A percentile compares a stretch with the other conserved stretches of the same genome.
Evolutionary conservation across 2,113 vertebrate species (phyloP).

Genomic region (Synchiropus splendidus): DNA sequence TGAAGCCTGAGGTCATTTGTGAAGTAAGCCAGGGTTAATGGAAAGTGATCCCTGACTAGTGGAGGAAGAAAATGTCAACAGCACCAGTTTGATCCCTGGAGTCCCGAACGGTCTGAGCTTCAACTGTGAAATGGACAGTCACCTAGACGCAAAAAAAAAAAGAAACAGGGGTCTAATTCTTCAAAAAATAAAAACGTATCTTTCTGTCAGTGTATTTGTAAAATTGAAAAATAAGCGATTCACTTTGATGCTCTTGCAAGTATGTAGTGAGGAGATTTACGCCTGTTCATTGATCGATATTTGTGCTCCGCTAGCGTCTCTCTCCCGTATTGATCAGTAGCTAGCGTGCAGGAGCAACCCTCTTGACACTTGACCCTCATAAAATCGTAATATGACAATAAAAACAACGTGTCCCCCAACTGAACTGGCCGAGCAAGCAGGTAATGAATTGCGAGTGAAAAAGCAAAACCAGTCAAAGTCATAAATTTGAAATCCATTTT

Average conservation of each 20-base stretch:
- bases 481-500: neutral
- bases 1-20: neutral
- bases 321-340: conserved; percentile 50
- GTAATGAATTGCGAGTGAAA: conserved; percentile 15
- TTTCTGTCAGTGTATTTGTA: no score
- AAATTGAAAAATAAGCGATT: no score
- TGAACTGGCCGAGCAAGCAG: conserved; percentile 17
- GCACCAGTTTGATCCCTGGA: conserved; percentile 16
- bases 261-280: conserved; percentile 40
- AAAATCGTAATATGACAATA: conserved; percentile 42
- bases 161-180: conserved; percentile 9
- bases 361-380: conserved; percentile 49
- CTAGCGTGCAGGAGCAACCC: conserved; percentile 22
- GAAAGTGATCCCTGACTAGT: conserved; percentile 9
- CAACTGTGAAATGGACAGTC: conserved; percentile 27
- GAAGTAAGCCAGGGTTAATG: conserved; percentile 2
- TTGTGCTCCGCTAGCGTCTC: conserved; percentile 27
- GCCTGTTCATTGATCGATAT: conserved; percentile 53
- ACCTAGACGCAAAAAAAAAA: conserved; percentile 12
- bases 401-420: conserved; percentile 33
- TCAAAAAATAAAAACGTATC: no score
- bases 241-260: no score
- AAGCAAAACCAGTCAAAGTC: conserved; percentile 5
- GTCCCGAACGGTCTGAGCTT: conserved; percentile 24
- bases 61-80: conserved; percentile 26